phyloP scores from a whole-genome alignment of 2,888 invertebrate species.

The Lomographa bimaculata region DNA sequence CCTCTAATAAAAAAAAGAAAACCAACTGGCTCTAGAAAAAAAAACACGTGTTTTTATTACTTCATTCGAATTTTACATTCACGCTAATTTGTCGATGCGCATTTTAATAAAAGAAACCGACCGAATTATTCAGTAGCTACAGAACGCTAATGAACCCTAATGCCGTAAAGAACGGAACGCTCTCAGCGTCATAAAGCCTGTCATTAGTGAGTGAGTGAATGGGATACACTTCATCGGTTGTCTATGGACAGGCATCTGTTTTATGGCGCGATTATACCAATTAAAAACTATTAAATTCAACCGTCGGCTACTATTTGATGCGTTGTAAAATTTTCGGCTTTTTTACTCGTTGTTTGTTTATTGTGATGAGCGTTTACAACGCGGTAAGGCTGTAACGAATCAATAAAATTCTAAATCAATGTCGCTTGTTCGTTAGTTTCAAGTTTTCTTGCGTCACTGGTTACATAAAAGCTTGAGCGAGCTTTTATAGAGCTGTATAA shows the following conservation, averaged over 20 bases:
- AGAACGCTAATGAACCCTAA: conserved; percentile 77
- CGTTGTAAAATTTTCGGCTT: conserved; percentile 59
- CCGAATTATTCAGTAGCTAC: conserved; percentile 81
- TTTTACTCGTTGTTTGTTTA: conserved; percentile 74
- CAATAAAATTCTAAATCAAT: conserved; percentile 46
- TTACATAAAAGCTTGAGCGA: conserved; percentile 16
- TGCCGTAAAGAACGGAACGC: conserved; percentile 63
- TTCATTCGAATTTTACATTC: conserved; percentile 79
- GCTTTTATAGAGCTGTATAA: conserved; percentile 10
- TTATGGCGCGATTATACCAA: conserved; percentile 76
- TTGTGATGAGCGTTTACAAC: conserved; percentile 72
- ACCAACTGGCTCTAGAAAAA: conserved; percentile 48
- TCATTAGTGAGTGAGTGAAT: conserved; percentile 67
- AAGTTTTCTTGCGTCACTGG: conserved; percentile 19
- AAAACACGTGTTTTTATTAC: conserved; percentile 73
- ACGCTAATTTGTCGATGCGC: conserved; percentile 80
- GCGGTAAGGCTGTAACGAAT: conserved; percentile 52
- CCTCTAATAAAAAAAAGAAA: conserved; percentile 73
- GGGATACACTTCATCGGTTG: conserved; percentile 70
- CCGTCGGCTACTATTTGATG: conserved; percentile 76
- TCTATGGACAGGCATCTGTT: conserved; percentile 68
- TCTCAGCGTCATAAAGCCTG: conserved; percentile 51
- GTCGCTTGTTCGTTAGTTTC: conserved; percentile 30
- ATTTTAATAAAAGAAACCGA: conserved; percentile 73
- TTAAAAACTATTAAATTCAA: conserved; percentile 80